A percentile compares a stretch with the other conserved stretches of the same genome.
Evolutionary conservation across 2,113 vertebrate genomes (phyloP).

Genomic region (Spea multiplicata): DNA sequence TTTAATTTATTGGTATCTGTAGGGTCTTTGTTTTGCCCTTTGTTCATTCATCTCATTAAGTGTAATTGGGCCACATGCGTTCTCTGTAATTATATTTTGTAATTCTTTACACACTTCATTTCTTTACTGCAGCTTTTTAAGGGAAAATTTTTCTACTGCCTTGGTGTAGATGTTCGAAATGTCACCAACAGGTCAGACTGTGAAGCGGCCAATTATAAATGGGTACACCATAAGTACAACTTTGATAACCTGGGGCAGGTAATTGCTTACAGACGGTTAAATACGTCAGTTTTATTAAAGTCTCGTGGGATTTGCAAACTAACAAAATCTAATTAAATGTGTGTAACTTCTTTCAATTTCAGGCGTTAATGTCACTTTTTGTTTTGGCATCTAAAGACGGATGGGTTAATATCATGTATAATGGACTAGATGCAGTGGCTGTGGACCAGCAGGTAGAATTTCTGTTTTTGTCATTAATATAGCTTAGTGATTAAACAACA

Average conservation of each 20-base stretch:
- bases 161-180: conserved; percentile 88
- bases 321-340: too few relatives aligned
- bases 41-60: neutral
- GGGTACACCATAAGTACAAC: conserved; percentile 98
- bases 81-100: neutral
- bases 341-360: conserved; percentile 48
- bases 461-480: neutral
- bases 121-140: conserved; percentile 83
- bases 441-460: conserved; percentile 90
- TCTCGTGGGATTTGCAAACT: too few relatives aligned
- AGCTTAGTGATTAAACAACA: too few relatives aligned
- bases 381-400: conserved; percentile 97
- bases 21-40: too few relatives aligned
- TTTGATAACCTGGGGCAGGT: conserved; percentile 98
- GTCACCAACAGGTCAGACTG: conserved; percentile 97
- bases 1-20: too few relatives aligned
- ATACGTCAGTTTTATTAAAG: neutral
- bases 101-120: neutral
- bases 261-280: conserved; percentile 24
- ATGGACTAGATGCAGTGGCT: conserved; percentile 89
- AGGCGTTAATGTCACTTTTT: conserved; percentile 98
- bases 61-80: neutral
- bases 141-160: conserved; percentile 96
- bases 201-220: conserved; percentile 89
- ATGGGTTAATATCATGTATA: conserved; percentile 99